Evolutionary conservation across 1,140 invertebrate genomes (phyloP), one percentile per base, ranked within the genome.

Genomic region (Coptotermes formosanus): DNA sequence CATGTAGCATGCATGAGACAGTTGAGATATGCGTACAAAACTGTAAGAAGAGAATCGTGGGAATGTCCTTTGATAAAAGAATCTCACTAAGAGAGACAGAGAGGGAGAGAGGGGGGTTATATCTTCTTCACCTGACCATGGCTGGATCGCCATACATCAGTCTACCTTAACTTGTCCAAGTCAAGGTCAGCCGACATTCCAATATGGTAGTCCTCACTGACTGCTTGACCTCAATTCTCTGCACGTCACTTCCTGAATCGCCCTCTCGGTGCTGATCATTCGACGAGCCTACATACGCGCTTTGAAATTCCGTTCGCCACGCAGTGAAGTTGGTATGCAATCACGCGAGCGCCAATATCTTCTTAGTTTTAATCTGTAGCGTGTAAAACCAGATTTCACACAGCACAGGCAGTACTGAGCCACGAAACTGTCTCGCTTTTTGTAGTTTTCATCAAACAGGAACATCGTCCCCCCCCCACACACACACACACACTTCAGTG

Each of bases 151-250:
- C 64, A 75, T 30, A 75, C 64, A 30, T 75, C 64, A 75, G 64
- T 75, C 64, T 75, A 75, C n/a, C 64, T 75, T 16, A 75, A 75
- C 64, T 75, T 75, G 64, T 75, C 64, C n/a, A 75, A 75, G 64
- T 75, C 64, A 75, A 75, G 64, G 64, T 75, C 64, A 75, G 64
- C 64, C 64, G 64, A 30, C 64, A 75, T 75, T 75, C 64, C 64
- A 75, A 75, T 25, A 75, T 75, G 64, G 64, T n/a, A 75, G 64
- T 75, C 64, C 64, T 30, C 64, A 75, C n/a, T 75, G 64, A 75
- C 64, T 75, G 64, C 64, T 11, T 75, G 64, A 30, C 64, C 64
- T 75, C 64, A 75, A 75, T 75, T 75, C 64, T 75, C 25, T 75
- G 64, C 64, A 75, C 64, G 64, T 75, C 64, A 30, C 64, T 75